Evolutionary conservation across 2,797 vertebrate genomes (phyloP), one percentile per base, ranked within the genome.

Genomic region (Epinephelus coioides): DNA sequence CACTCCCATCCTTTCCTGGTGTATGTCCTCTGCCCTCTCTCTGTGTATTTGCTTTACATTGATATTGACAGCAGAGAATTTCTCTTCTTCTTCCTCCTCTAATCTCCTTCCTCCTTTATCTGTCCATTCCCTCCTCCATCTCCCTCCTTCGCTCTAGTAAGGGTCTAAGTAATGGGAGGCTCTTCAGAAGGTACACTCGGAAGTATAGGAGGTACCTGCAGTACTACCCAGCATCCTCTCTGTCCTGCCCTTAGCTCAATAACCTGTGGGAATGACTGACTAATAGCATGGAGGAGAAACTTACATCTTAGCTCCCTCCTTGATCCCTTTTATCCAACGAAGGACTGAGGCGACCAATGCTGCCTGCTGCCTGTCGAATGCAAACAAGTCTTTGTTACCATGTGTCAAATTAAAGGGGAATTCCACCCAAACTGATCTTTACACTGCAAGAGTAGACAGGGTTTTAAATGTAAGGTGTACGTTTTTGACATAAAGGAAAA

Each of bases 101-200:
- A 87, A 83, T 78, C 63, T 68, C 30, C 59, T 73, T 61, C 77
- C 69, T 84, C 66, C 71, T 93, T 87, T 90, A 85, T 92, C 81
- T 88, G 61, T 66, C 51, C 55, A 18, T 77, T 47, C 92, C 94
- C 95, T 71, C 74, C 78, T 79, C 65, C 74, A 51, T 74, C 96
- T 97, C 91, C 96, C 95, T 94, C 96, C 96, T 94, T 72, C 18
- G 11, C 69, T 88, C 80, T 96, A 98, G 98, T 97, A 96, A 98
- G 96, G 95, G 96, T 95, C 97, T 94, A 96, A 97, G 94, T 97
- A 97, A 96, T 97, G 96, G 96, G 96, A 97, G 96, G 96, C 94
- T 98, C 98, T 98, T 98, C 98, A 96, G 97, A 97, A 97, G 96
- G 94, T 96, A 97, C 96, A 95, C 91, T 94, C 91, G 97, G 97